These are phyloP conservation scores for Xiphorhynchus elegans DNA, from an alignment of 2,113 vertebrate genomes.

Conservation along the genomic window DNA sequence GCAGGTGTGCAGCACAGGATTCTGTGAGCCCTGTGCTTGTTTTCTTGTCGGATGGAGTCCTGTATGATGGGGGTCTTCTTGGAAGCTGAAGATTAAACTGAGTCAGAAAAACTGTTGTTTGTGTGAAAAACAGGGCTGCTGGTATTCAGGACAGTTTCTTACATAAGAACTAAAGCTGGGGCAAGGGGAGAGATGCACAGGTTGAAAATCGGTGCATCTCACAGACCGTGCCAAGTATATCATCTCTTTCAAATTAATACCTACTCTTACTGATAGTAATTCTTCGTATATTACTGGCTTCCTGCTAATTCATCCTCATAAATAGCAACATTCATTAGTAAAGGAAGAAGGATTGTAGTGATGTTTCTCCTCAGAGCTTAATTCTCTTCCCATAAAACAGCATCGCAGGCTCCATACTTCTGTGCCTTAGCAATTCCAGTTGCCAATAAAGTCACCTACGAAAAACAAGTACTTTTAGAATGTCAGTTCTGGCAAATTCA, in stretches of 20 bases:
- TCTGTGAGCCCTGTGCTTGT: not conserved
- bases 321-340: not conserved
- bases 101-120: not conserved
- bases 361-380: not conserved
- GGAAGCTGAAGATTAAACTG: not conserved
- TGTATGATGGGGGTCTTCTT: fast-evolving
- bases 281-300: not conserved
- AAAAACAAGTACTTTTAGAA: not conserved
- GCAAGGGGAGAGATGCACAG: not conserved
- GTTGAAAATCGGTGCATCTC: not conserved
- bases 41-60: not conserved
- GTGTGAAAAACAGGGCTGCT: fast-evolving
- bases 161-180: not conserved
- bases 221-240: not conserved
- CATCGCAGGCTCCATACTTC: not conserved
- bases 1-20: not conserved
- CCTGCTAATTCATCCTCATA: not conserved
- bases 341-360: not conserved
- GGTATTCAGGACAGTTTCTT: not conserved
- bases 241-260: not conserved
- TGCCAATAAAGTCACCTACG: not conserved
- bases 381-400: not conserved
- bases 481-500: not conserved
- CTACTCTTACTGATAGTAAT: not conserved
- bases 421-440: not conserved